A percentile compares a stretch with the other conserved stretches of the same genome.
Conservation (phyloP, 2,888 invertebrate genomes). For the Tenodera sinensis region DNA sequence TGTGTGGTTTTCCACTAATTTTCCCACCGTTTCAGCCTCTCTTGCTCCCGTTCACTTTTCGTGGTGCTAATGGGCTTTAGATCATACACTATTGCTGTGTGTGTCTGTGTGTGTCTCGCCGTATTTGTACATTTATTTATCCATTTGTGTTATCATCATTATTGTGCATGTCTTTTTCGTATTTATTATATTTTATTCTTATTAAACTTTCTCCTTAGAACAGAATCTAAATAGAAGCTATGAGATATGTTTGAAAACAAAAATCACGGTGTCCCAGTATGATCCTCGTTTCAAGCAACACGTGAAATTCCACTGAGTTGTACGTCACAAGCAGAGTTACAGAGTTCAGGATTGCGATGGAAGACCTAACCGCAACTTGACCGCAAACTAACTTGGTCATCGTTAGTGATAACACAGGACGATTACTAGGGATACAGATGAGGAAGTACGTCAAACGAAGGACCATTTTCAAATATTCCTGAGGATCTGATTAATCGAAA, state of each 20-base stretch:
- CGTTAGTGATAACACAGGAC: background rate
- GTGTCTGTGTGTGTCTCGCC: too few relatives aligned
- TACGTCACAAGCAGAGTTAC: background rate
- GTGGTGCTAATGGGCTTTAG: too few relatives aligned
- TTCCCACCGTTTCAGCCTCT: too few relatives aligned
- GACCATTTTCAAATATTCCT: background rate
- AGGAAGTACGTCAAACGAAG: background rate
- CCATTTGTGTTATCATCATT: too few relatives aligned
- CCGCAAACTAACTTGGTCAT: background rate
- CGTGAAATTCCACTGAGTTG: background rate
- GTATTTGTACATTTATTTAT: too few relatives aligned
- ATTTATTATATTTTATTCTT: too few relatives aligned
- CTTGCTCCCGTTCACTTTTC: too few relatives aligned
- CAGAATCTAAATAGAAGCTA: too few relatives aligned
- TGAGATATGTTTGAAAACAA: background rate
- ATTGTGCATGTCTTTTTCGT: too few relatives aligned
- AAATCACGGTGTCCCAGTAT: background rate
- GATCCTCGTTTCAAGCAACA: background rate
- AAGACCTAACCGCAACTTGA: background rate
- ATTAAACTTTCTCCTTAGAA: too few relatives aligned
- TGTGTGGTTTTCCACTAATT: too few relatives aligned
- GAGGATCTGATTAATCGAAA: background rate
- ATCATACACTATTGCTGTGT: too few relatives aligned
- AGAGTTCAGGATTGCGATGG: background rate
- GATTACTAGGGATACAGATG: background rate